phyloP scores from a whole-genome alignment of 2,113 vertebrate genomes.

The Clarias batrachus region DNA sequence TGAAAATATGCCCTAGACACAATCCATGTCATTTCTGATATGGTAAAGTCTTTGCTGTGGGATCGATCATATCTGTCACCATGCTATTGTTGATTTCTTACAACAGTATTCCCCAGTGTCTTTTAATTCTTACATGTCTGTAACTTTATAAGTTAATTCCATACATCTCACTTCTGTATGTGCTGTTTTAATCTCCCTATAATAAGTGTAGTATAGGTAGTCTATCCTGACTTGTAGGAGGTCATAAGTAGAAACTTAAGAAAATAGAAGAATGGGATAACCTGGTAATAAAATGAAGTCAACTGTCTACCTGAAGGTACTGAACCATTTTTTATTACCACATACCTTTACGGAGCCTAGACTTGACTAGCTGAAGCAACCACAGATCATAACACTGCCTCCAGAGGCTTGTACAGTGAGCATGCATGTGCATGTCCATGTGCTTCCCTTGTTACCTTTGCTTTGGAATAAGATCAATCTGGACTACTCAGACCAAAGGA shows the following conservation, averaged over 20 bases:
- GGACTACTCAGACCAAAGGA: too few species aligned
- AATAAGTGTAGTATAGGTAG: conserved; percentile 73
- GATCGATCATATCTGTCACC: neutral
- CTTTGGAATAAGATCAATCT: too few species aligned
- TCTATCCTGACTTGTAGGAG: conserved; percentile 83
- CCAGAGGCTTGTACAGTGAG: too few species aligned
- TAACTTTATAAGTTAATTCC: conserved; percentile 16
- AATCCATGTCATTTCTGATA: neutral
- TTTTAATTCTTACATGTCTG: conserved; percentile 14
- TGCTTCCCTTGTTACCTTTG: too few species aligned
- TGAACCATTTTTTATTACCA: too few species aligned
- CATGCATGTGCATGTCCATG: too few species aligned
- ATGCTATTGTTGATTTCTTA: neutral
- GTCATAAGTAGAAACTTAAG: conserved; percentile 64
- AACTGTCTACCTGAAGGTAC: too few species aligned
- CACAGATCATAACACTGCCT: too few species aligned
- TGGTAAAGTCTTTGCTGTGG: neutral
- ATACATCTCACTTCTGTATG: neutral
- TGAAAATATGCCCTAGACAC: neutral
- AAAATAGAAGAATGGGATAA: too few species aligned
- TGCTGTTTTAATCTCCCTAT: conserved; percentile 45
- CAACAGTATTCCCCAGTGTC: neutral
- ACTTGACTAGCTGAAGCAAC: too few species aligned
- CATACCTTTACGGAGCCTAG: too few species aligned
- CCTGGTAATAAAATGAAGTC: too few species aligned